Percentiles rank a stretch among this genome's conserved stretches.
phyloP scores from a whole-genome alignment of 1,140 invertebrate species.

The Trachymyrmex septentrionalis region DNA sequence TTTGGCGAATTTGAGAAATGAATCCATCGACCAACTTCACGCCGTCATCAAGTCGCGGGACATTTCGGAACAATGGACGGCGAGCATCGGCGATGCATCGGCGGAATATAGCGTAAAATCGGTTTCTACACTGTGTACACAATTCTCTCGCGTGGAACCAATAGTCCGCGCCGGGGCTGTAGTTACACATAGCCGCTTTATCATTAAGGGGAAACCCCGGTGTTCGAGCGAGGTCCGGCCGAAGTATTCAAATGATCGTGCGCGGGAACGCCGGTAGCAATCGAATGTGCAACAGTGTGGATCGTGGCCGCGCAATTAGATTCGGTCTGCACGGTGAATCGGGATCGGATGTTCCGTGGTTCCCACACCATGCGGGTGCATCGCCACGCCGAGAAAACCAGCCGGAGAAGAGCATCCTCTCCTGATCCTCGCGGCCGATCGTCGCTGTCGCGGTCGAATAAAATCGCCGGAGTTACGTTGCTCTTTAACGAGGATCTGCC shows the following conservation, averaged over 20 bases:
- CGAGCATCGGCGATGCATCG: neutral
- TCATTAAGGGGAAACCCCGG: constrained; percentile 56
- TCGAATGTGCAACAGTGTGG: constrained; percentile 64
- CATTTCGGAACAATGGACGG: neutral
- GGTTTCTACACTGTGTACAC: constrained; percentile 61
- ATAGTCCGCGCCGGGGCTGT: constrained; percentile 44
- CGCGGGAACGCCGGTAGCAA: constrained; percentile 53
- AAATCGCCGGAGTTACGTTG: constrained; percentile 30
- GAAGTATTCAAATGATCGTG: constrained; percentile 57
- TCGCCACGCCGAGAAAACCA: neutral
- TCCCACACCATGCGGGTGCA: constrained; percentile 44
- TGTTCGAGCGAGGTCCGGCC: constrained; percentile 5
- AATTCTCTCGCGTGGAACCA: constrained; percentile 63
- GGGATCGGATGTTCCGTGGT: constrained; percentile 54
- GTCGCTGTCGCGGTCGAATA: neutral
- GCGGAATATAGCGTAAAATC: constrained; percentile 26
- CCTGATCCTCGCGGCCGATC: neutral
- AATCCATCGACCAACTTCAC: neutral
- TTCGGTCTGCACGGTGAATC: constrained; percentile 56
- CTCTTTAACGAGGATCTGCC: constrained; percentile 12
- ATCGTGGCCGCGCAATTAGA: constrained; percentile 59
- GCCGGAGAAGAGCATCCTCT: too few relatives aligned
- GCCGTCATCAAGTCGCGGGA: neutral
- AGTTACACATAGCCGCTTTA: constrained; percentile 56
- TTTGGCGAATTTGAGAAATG: constrained; percentile 2